Evolutionary conservation across 1,140 invertebrate genomes (phyloP).

Genomic region (Leptoteleia sp.): DNA sequence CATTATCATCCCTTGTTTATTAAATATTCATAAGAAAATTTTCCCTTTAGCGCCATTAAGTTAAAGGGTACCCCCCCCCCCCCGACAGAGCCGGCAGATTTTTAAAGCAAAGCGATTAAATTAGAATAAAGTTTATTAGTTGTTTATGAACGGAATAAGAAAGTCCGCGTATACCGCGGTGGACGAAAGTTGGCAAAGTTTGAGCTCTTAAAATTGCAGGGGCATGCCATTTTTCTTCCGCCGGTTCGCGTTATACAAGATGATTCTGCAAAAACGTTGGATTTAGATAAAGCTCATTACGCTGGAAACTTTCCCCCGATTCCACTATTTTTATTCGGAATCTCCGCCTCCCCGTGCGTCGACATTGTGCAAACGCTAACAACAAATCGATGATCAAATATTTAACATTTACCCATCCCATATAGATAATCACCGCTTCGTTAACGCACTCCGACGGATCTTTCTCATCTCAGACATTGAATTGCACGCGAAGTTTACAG

Average conservation of each 20-base stretch:
- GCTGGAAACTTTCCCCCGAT: constrained; percentile 36
- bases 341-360: constrained; percentile 11
- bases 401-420: constrained; percentile 6
- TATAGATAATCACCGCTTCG: constrained; percentile 9
- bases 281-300: constrained; percentile 56
- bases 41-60: too few species aligned
- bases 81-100: too few species aligned
- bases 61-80: too few species aligned
- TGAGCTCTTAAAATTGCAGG: constrained; percentile 37
- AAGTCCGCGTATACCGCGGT: constrained; percentile 19
- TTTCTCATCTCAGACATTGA: neutral
- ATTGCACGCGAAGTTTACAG: too few species aligned
- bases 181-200: constrained; percentile 32
- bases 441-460: neutral
- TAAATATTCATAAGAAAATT: too few species aligned
- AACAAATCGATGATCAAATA: constrained; percentile 23
- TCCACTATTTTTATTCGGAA: constrained; percentile 13
- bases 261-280: constrained; percentile 44
- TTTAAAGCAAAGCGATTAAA: too few species aligned
- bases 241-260: constrained; percentile 31
- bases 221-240: constrained; percentile 42
- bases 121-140: constrained; percentile 32
- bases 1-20: too few species aligned
- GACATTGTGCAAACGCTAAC: neutral
- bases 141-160: constrained; percentile 35